Evolutionary conservation across 1,140 invertebrate genomes (phyloP), one percentile per base, ranked within the genome.

Genomic region (Drosophila kepulauana): DNA sequence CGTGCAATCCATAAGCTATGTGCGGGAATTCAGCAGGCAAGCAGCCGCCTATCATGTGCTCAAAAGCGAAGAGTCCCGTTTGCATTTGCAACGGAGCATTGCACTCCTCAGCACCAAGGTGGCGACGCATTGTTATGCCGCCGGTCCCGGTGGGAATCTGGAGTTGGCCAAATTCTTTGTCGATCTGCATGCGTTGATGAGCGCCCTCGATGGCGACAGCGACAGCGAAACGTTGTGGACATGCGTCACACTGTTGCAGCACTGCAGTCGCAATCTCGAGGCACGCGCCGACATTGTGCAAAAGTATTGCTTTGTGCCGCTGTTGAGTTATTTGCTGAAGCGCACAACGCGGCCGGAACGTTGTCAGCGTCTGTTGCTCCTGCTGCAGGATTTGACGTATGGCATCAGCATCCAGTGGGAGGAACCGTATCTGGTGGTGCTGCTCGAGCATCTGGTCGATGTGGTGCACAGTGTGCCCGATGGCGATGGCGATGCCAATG

Each of bases 381-480:
- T 94, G 30, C 81, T 94, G 2, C 94, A 95, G 87, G 94, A 95
- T 64, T 81, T 95, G 15, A 95, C 94, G 1, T 94, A 94, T 64
- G 94, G 94, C n/a, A 93, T 95, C 28, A 93, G 93, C 77, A 94
- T 95, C 38, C 92, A 91, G 3, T 95, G 94, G 94, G 94, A 94
- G 76, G 94, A 95, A 79, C 93, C 94, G 1, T 93, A 93, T 74
- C 74, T 95, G 56, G 92, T 93, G 0, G 92, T 93, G 8, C 93
- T 94, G 91, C 90, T 95, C 25, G 91, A 92, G 58, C 92, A 93
- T 30, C 92, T 93, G 0, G 93, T 93, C 25, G 93, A 94, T 38
- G 66, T 91, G 2, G 77, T 92, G 5, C 79, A 91, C 41, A 73
- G 77, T 8, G 52, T 73, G 1, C 75, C 72, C 2, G 65, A 74